Evolutionary conservation across 2,888 invertebrate genomes (phyloP).

Genomic region (Agonopterix arenella): DNA sequence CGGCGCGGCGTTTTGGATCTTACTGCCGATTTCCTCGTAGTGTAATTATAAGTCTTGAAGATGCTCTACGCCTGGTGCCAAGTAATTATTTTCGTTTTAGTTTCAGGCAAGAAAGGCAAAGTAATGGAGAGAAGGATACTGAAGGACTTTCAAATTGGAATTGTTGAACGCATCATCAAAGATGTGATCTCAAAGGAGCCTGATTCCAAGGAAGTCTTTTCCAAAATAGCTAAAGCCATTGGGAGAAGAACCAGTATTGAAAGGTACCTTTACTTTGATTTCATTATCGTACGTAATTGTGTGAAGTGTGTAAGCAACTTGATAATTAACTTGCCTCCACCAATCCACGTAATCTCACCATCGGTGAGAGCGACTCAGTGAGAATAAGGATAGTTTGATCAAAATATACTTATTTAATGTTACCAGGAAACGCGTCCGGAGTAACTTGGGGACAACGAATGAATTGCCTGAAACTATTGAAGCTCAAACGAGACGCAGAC

Average conservation of each 20-base stretch:
- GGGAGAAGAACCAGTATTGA: slow-evolving; percentile 77
- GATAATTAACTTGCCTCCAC: too few relatives aligned
- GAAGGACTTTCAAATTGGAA: slow-evolving; percentile 94
- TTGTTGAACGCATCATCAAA: slow-evolving; percentile 88
- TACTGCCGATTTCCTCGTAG: background rate
- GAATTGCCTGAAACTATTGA: slow-evolving; percentile 67
- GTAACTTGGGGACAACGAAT: too few relatives aligned
- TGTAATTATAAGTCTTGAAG: background rate
- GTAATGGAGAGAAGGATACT: slow-evolving; percentile 90
- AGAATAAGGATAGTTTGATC: too few relatives aligned
- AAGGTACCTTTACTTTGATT: slow-evolving; percentile 25
- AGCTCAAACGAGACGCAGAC: slow-evolving; percentile 79
- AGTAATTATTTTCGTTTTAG: slow-evolving; percentile 48
- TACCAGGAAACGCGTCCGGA: too few relatives aligned
- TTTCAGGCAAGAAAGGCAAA: slow-evolving; percentile 89
- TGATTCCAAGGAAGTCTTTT: slow-evolving; percentile 87
- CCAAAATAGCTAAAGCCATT: slow-evolving; percentile 88
- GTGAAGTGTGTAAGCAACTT: background rate
- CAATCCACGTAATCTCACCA: too few relatives aligned
- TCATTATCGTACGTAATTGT: too few relatives aligned
- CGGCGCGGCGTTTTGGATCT: too few relatives aligned
- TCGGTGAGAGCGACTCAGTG: too few relatives aligned
- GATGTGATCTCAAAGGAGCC: slow-evolving; percentile 83
- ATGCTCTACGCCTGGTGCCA: too few relatives aligned
- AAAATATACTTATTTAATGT: too few relatives aligned